Evolutionary conservation across 2,113 vertebrate genomes (phyloP), one percentile per base, ranked within the genome.

Genomic region (Theristicus caerulescens): DNA sequence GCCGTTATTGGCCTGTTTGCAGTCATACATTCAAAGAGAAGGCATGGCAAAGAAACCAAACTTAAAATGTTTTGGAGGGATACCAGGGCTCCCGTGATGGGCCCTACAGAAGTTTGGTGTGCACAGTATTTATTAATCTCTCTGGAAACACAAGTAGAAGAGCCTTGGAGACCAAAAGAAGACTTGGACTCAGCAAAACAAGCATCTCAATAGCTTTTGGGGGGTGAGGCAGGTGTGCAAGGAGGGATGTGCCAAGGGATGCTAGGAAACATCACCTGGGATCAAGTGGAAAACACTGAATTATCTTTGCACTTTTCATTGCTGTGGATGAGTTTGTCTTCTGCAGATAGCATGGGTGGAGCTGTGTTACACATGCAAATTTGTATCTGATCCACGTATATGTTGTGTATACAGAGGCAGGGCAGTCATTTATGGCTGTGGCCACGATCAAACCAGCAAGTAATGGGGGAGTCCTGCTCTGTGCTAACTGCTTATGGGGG

Each of bases 221-320:
- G 36, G 29, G 4, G 13, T 62, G n/a, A 94, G 67, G 54, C 8
- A 12, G 31, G 10, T 71, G 58, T 13, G 9, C 44, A 38, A 78
- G 67, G 49, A 84, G 51, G 27, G 66, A 74, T 62, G 70, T 80
- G 27, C 69, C 26, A 51, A 54, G 64, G 66, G 71, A 69, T 81
- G 84, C 66, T 85, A 31, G 74, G 80, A 61, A 88, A 76, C 20
- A 2, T 54, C 1, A 0, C 14, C 2, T 40, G 57, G n/a, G 20
- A 72, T 73, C 16, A 21, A 70, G 64, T 51, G n/a, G 90, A 94
- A 86, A 77, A 82, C n/a, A 4, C 59, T 76, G 84, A 89, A 40
- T 86, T 86, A 59, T 59, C 78, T 72, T 92, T 93, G 93, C 94
- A 80, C 94, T 96, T 94, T 93, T 65, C 17, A 36, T 70, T 64